A percentile compares a stretch with the other conserved stretches of the same genome.
Conservation (phyloP, 2,888 invertebrate species). For the Suillia variegata region DNA sequence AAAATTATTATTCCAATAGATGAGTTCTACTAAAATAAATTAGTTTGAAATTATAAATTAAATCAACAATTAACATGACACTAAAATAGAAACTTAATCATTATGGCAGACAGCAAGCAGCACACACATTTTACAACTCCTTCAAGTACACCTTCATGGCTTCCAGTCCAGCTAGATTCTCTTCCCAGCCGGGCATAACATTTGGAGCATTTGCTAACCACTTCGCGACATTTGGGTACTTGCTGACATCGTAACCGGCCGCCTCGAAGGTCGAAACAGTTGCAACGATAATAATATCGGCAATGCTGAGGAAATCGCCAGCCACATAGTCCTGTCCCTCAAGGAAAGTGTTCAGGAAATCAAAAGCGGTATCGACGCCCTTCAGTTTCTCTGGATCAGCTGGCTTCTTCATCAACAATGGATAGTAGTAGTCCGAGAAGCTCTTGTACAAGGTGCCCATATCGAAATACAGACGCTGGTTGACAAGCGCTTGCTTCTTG, state of each 20-base stretch:
- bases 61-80: no score
- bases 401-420: conserved; percentile 66
- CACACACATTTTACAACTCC: no score
- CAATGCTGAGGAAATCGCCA: conserved; percentile 74
- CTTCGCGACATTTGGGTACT: conserved; percentile 70
- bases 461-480: conserved; percentile 81
- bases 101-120: no score
- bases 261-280: conserved; percentile 73
- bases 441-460: conserved; percentile 73
- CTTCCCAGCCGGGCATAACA: conserved; percentile 66
- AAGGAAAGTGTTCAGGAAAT: conserved; percentile 72
- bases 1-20: no score
- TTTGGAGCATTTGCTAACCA: conserved; percentile 67
- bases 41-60: no score
- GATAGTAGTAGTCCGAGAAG: conserved; percentile 72
- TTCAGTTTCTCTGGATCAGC: conserved; percentile 70
- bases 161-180: conserved; percentile 64
- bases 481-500: conserved; percentile 74
- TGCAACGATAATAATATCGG: conserved; percentile 75
- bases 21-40: no score
- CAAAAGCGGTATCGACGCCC: conserved; percentile 71
- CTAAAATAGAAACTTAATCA: no score
- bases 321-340: conserved; percentile 73
- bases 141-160: conserved; percentile 63
- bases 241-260: conserved; percentile 68